phyloP scores from a whole-genome alignment of 2,888 invertebrate species.

The Apamea crenata region DNA sequence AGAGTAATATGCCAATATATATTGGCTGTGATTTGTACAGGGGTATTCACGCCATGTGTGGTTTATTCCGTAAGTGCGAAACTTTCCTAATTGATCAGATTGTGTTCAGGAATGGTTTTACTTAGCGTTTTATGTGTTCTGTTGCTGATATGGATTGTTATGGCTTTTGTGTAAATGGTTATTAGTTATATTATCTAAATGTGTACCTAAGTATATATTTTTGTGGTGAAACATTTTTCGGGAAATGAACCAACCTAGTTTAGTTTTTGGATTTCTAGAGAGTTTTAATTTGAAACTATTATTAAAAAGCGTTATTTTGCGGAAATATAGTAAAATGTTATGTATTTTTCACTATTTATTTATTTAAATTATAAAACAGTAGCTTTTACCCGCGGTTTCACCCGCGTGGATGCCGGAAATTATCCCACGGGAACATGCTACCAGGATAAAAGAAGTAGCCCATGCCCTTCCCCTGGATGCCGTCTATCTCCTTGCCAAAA shows the following conservation, averaged over 20 bases:
- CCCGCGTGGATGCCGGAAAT: no score
- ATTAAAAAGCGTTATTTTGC: background rate
- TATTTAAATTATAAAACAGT: no score
- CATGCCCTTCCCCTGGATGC: no score
- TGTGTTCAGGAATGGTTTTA: conserved; percentile 55
- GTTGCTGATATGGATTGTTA: conserved; percentile 29
- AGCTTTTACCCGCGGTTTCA: no score
- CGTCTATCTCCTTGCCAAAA: no score
- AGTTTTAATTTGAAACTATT: background rate
- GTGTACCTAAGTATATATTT: background rate
- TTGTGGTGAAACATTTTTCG: background rate
- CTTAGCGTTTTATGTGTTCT: conserved; percentile 43
- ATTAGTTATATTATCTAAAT: background rate
- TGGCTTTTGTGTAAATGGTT: conserved; percentile 4
- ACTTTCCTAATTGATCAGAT: conserved; percentile 61
- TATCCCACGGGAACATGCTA: no score
- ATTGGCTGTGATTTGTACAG: conserved; percentile 70
- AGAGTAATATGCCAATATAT: conserved; percentile 55
- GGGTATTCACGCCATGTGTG: conserved; percentile 66
- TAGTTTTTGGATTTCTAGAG: no score
- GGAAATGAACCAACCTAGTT: background rate
- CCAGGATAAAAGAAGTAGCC: no score
- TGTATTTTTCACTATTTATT: no score
- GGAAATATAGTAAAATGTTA: background rate
- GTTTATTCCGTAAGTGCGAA: conserved; percentile 66